Evolutionary conservation across 2,113 vertebrate genomes (phyloP).

Genomic region (Gila orcuttii): DNA sequence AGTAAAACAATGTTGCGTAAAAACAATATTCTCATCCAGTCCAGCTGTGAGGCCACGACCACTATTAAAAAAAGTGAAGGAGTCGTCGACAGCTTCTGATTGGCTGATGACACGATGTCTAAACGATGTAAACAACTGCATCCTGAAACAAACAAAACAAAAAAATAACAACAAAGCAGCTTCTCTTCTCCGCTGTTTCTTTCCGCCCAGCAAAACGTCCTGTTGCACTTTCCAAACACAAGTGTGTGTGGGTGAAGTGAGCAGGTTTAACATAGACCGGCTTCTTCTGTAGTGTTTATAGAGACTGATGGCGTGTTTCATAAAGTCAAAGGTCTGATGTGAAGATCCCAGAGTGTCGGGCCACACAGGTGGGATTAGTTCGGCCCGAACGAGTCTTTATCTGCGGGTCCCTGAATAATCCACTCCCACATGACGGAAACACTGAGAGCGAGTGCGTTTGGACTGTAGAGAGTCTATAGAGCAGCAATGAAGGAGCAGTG

Average conservation of each 20-base stretch:
- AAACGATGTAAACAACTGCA: neutral
- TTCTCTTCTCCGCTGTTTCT: neutral
- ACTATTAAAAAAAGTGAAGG: neutral
- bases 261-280: neutral
- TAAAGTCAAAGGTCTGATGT: neutral
- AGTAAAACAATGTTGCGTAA: conserved; percentile 41
- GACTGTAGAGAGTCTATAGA: neutral
- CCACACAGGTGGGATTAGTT: neutral
- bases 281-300: too few species aligned
- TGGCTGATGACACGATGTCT: neutral
- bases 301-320: neutral
- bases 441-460: neutral
- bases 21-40: conserved; percentile 26
- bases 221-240: neutral
- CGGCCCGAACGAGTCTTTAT: neutral
- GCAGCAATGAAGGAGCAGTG: neutral
- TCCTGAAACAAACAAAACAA: neutral
- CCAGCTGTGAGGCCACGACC: conserved; percentile 12
- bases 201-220: neutral
- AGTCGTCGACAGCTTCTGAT: conserved; percentile 7
- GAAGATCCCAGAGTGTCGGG: neutral
- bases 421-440: neutral
- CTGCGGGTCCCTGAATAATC: neutral
- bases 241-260: neutral
- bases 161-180: neutral